These are phyloP conservation scores for Colletes latitarsis DNA, from an alignment of 1,140 invertebrate species.

Conservation along the genomic window DNA sequence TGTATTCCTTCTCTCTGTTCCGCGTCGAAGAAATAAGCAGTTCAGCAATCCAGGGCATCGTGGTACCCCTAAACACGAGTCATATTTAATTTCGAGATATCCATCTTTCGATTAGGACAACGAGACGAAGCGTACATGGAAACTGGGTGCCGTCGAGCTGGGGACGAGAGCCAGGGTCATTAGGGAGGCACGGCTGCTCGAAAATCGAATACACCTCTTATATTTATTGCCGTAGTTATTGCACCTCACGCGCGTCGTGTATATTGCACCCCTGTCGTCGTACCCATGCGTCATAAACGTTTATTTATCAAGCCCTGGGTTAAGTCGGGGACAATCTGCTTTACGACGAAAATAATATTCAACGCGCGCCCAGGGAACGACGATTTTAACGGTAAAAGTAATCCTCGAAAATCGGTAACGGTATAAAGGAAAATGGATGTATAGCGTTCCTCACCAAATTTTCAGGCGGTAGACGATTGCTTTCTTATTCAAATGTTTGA, in stretches of 20 bases:
- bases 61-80: conserved; percentile 1
- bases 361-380: not conserved
- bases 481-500: not conserved
- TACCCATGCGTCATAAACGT: conserved; percentile 2
- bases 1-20: not conserved
- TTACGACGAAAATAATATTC: conserved; percentile 4
- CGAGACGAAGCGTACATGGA: not conserved
- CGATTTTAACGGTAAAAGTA: conserved; percentile 17
- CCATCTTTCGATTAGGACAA: conserved; percentile 9
- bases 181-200: too few species aligned
- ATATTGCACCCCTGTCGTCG: not conserved
- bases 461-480: not conserved
- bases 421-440: not conserved
- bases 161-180: not conserved
- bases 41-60: conserved; percentile 2
- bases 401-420: not conserved
- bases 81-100: conserved; percentile 38
- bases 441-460: not conserved
- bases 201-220: not conserved
- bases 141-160: too few species aligned
- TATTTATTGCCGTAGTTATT: conserved; percentile 10
- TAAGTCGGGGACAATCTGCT: conserved; percentile 8
- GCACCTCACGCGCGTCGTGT: not conserved
- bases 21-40: conserved; percentile 9
- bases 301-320: not conserved